Conservation (phyloP, 2,113 vertebrate genomes). For the Camelus dromedarius region DNA sequence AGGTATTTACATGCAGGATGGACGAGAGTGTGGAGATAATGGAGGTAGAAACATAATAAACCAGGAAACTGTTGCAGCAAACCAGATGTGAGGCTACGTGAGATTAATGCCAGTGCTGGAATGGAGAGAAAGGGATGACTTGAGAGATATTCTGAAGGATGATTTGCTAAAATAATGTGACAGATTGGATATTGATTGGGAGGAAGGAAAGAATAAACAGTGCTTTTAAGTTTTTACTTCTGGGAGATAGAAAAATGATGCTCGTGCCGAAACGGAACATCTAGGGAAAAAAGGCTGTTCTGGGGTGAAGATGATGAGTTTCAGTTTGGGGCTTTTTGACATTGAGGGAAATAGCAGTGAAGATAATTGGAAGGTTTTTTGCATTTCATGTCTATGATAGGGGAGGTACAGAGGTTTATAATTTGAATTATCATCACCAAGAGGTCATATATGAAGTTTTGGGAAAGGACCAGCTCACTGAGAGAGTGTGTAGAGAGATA, state of each 20-base stretch:
- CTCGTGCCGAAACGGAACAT: background rate
- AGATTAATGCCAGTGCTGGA: background rate
- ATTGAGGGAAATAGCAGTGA: background rate
- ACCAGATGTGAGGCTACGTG: constrained; percentile 45
- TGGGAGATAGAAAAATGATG: constrained; percentile 9
- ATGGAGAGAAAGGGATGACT: constrained; percentile 22
- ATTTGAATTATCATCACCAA: background rate
- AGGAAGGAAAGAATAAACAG: constrained; percentile 42
- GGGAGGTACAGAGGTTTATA: background rate
- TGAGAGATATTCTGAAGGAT: constrained; percentile 11
- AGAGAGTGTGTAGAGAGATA: background rate
- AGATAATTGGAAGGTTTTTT: background rate
- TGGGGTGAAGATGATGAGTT: background rate
- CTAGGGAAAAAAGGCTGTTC: background rate
- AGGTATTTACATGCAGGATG: constrained; percentile 42
- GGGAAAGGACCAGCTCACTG: background rate
- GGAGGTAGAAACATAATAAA: constrained; percentile 17
- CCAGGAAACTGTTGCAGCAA: constrained; percentile 30
- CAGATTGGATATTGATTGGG: constrained; percentile 62
- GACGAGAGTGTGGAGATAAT: background rate
- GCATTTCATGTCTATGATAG: background rate
- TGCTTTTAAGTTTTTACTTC: constrained; percentile 54
- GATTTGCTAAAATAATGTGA: constrained; percentile 63
- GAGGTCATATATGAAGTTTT: background rate
- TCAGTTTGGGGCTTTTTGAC: background rate